Base-by-base conservation (phyloP, 2,113 vertebrate species). In the Antigone vipio region DNA sequence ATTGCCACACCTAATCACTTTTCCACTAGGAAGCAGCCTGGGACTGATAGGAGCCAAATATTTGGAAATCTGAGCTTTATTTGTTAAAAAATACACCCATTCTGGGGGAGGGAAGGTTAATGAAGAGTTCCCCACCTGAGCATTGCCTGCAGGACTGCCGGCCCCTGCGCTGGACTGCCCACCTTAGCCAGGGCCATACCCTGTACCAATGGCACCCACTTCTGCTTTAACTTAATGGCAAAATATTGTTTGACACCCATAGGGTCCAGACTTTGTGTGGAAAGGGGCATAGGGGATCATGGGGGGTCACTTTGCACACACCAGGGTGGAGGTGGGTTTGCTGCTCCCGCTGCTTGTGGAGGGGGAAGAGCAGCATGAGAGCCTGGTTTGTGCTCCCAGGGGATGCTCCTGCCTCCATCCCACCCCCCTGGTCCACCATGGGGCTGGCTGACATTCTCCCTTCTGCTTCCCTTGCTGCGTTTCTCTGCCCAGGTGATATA, bases 401-500 rank as follows among this genome's bases (percentile, higher is more conserved):
- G 40, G 10, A 40, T 74, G 49, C 55, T 81, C 18, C 35, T 6
- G 0, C 15, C 1, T 2, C 92, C 40, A 6, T 40, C 64, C 42
- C 45, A 17, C 30, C 2, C 32, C 24, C 2, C 2, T 0, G 0
- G 11, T 40, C 29, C 17, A 2, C 22, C 2, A 2, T 8, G 12
- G 64, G 12, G 14, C 59, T 53, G 55, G 13, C 69, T 86, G 32
- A 16, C 26, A 14, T 18, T 24, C 35, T 42, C 13, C 38, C 45
- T 81, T 66, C 58, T 55, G 30, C 64, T 64, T 73, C 64, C 64
- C 22, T 73, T 19, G 12, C 55, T 42, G 47, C 3, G 0, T 94
- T 68, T 95, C 82, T 94, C 68, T 96, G 80, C 35, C 23, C 97
- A 99, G 99, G 99, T 99, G 89, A 99, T 99, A 96, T 99, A 99